Conservation (phyloP, 2,797 vertebrate species). For the Catamblyrhynchus diadema region DNA sequence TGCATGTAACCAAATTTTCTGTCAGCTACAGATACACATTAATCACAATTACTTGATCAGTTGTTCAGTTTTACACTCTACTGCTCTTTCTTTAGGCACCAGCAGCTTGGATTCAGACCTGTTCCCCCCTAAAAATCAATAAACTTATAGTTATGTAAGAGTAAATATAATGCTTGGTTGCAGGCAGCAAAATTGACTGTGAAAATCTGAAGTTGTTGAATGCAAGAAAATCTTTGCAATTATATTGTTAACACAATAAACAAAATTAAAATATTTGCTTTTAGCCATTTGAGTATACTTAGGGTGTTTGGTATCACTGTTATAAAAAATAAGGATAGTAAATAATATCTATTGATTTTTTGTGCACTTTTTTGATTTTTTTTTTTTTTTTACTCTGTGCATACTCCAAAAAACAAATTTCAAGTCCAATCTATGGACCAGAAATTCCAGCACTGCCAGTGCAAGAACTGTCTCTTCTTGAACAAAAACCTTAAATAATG, state of each 20-base stretch:
- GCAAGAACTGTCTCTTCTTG: not conserved
- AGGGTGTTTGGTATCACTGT: not conserved
- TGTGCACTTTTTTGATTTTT: not conserved
- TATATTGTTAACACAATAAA: not conserved
- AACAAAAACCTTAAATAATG: not conserved
- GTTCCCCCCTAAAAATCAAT: not conserved
- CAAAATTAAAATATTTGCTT: not conserved
- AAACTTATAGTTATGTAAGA: not conserved
- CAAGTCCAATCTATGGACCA: not conserved
- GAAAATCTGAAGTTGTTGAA: not conserved
- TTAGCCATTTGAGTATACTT: not conserved
- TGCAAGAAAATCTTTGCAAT: not conserved
- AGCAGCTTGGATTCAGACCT: not conserved
- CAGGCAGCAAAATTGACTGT: not conserved
- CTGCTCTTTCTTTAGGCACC: not conserved
- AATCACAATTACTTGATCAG: not conserved
- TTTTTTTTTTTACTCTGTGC: not conserved
- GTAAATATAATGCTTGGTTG: not conserved
- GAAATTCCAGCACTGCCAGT: not conserved
- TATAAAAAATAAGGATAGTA: not conserved
- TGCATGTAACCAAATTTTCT: constrained; percentile 25
- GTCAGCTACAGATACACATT: not conserved
- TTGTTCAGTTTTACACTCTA: not conserved
- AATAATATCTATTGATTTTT: not conserved
- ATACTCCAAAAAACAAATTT: not conserved